Evolutionary conservation across 2,888 invertebrate species (phyloP), one percentile per base, ranked within the genome.

Genomic region (Gonocerus acuteangulatus): DNA sequence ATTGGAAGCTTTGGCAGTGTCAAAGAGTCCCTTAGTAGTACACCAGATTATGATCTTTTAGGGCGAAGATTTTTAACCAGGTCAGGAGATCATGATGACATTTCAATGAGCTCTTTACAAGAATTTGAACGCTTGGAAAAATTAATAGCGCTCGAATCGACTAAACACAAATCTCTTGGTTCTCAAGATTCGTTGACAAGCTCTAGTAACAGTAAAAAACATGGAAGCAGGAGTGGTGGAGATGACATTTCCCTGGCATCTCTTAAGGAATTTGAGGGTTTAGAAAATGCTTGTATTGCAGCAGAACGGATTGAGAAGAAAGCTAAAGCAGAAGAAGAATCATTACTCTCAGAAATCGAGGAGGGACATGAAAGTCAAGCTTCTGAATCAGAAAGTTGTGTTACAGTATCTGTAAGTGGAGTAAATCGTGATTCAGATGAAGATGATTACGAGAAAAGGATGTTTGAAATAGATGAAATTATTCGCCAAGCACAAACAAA

Each of bases 91-190:
- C 88, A 89, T 71, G 95, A 95, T 72, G 92, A 94, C 72, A 81
- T 92, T 44, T 95, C 95, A 0, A 85, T 95, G 74, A 91, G 87
- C 67, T 95, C 95, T 4, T 79, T 95, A 63, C 92, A 93, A 74
- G 95, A 95, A 73, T 95, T 95, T 77, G 95, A 95, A 77, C 86
- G 86, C 66, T 76, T 95, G 13, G 95, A 95, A 74, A 84, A 83
- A 69, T 88, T 90, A 1, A 83, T 95, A 70, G 83, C 83, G 0
- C 79, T 89, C 72, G 91, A 91, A 72, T 87, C 86, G 72, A 72
- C 76, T 42, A 74, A 73, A 27, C 64, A 64, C 36, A 84, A 82
- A 70, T 71, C 72, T 6, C 85, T 85, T 58, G 87, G 89, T 9
- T 93, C 92, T 1, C 89, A 91, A 71, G 93, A 92, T 73, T 92